Evolutionary conservation across 1,140 invertebrate genomes (phyloP).

Genomic region (Drosophila santomea): DNA sequence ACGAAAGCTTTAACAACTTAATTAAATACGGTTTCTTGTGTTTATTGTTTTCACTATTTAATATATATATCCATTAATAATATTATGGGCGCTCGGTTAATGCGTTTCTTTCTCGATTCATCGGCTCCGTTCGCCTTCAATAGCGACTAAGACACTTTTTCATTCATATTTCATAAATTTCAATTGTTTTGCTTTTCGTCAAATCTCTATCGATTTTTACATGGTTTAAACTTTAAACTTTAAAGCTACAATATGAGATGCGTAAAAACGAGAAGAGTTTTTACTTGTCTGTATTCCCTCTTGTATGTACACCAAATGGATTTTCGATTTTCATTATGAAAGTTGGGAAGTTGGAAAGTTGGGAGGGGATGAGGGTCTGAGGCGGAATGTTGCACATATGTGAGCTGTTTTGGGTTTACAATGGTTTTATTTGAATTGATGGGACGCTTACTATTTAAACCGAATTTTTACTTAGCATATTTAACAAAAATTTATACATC

Average conservation of each 20-base stretch:
- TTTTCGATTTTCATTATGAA: neutral
- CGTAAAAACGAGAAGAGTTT: slow-evolving; percentile 43
- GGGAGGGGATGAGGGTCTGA: slow-evolving; percentile 2
- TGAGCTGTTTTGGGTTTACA: slow-evolving; percentile 36
- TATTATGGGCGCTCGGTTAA: slow-evolving; percentile 59
- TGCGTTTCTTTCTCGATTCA: slow-evolving; percentile 39
- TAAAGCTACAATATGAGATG: slow-evolving; percentile 79
- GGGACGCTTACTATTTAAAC: slow-evolving; percentile 43
- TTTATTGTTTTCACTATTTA: slow-evolving; percentile 51
- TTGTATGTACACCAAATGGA: slow-evolving; percentile 60
- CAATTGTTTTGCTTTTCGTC: slow-evolving; percentile 46
- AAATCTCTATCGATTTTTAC: slow-evolving; percentile 52
- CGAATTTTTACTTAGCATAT: slow-evolving; percentile 63
- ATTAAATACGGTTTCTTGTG: slow-evolving; percentile 42
- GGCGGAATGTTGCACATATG: slow-evolving; percentile 75
- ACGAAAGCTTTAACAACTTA: slow-evolving; percentile 82
- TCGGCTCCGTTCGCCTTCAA: slow-evolving; percentile 38
- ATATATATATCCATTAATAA: slow-evolving; percentile 55
- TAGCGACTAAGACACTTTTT: slow-evolving; percentile 81
- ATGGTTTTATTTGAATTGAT: slow-evolving; percentile 50
- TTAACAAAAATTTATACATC: slow-evolving; percentile 78
- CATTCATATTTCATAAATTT: slow-evolving; percentile 65
- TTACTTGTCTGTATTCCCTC: slow-evolving; percentile 10
- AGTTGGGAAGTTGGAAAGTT: neutral
- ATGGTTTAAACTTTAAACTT: slow-evolving; percentile 78